Evolutionary conservation across 2,797 vertebrate species (phyloP), one percentile per base, ranked within the genome.

Genomic region (Potorous gilbertii): DNA sequence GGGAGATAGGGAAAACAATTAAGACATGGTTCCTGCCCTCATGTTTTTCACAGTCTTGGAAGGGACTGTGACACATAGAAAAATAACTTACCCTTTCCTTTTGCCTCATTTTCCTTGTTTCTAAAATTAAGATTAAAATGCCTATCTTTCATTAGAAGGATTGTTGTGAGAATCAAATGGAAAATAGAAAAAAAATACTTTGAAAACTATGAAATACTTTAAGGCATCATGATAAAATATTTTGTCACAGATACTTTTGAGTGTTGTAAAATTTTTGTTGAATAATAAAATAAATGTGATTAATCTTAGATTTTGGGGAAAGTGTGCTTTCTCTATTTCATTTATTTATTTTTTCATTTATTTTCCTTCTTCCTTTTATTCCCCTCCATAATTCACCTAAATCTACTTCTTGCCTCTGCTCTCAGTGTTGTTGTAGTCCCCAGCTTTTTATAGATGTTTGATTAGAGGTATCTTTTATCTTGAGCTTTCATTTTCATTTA

Each of bases 251-350:
- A 94, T 96, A 94, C 90, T 87, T 1, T 18, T 95, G 94, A 89
- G 97, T 74, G 27, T 90, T 96, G 92, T 96, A 95, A 97, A 98
- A 93, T 56, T 95, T 94, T 96, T 96, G 40, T 94, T 93, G 94
- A 54, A 90, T 97, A 87, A 97, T 97, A 96, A 97, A 94, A 97
- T 98, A 97, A 98, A 96, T 94, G 92, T 97, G 97, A 96, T 92
- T 62, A 96, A 50, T 97, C 93, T 97, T 89, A 56, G 96, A 95
- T 62, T 92, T 55, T 94, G 92, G 90, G 97, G 96, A 95, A 93
- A 97, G 96, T 50, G 40, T 87, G 21, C 74, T 87, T 87, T 87
- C 21, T 87, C 66, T 46, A 87, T 93, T 96, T 98, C 96, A 96
- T 96, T 96, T 97, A 95, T 89, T 90, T 91, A 81, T 97, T 94